These are phyloP conservation scores for Pemphigus obesinymphae DNA, from an alignment of 1,140 invertebrate species.

Conservation along the genomic window DNA sequence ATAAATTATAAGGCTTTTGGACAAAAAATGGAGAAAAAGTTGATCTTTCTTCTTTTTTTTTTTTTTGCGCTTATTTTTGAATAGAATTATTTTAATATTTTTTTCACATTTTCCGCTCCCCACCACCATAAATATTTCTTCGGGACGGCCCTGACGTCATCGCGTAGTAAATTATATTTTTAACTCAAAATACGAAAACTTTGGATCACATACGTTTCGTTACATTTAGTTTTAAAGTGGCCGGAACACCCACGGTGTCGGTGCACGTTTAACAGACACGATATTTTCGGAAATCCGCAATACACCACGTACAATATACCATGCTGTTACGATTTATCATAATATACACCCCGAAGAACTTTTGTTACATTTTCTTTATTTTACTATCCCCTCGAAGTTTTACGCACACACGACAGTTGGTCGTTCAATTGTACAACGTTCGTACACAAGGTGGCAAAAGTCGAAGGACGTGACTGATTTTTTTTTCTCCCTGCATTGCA, in stretches of 20 bases:
- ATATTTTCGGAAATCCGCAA: conserved; percentile 6
- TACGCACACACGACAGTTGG: neutral
- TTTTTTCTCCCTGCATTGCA: neutral
- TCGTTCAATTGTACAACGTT: neutral
- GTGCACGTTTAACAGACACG: conserved; percentile 1
- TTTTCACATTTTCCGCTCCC: too few species aligned
- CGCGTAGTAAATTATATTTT: neutral
- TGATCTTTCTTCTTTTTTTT: too few species aligned
- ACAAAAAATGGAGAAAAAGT: too few species aligned
- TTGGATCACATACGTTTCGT: too few species aligned
- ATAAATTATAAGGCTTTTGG: too few species aligned
- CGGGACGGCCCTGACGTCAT: neutral
- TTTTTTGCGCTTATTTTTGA: too few species aligned
- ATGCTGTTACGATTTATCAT: neutral
- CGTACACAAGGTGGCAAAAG: neutral
- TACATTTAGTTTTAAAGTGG: too few species aligned
- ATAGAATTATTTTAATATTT: too few species aligned
- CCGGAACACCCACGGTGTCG: too few species aligned
- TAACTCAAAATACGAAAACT: too few species aligned
- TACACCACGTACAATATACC: neutral
- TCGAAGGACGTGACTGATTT: conserved; percentile 12
- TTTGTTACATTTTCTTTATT: neutral
- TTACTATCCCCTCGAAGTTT: neutral
- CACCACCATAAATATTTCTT: too few species aligned
- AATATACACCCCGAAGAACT: neutral